Evolutionary conservation across 2,797 vertebrate species (phyloP).

Genomic region (Antrozous pallidus): DNA sequence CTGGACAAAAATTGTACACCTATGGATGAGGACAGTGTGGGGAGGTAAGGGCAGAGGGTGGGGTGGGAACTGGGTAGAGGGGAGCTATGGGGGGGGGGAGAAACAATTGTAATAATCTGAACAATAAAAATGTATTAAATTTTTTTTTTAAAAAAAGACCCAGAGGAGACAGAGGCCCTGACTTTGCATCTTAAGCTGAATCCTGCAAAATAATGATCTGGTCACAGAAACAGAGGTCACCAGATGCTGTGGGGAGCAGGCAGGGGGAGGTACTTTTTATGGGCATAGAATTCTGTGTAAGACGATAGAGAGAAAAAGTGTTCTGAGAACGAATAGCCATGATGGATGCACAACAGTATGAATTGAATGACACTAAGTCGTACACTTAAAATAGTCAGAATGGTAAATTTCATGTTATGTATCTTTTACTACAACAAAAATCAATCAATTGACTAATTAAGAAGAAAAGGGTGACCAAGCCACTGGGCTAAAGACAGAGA

Average conservation of each 20-base stretch:
- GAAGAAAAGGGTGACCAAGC: background rate
- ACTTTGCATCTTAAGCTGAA: background rate
- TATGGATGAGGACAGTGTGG: too few species aligned
- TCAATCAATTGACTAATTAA: background rate
- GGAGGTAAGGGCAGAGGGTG: too few species aligned
- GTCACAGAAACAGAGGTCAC: background rate
- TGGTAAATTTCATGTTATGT: background rate
- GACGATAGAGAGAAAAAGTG: background rate
- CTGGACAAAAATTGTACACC: too few species aligned
- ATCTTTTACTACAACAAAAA: background rate
- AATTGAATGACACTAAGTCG: background rate
- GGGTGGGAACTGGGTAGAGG: too few species aligned
- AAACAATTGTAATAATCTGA: too few species aligned
- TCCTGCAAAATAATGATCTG: background rate
- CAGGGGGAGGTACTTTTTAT: background rate
- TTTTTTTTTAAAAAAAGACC: too few species aligned
- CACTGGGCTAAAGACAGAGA: background rate
- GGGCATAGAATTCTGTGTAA: background rate
- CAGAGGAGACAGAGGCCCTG: background rate
- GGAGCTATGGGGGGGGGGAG: too few species aligned
- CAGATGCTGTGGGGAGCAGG: rapidly evolving
- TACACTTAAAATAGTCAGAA: background rate
- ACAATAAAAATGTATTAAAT: too few species aligned
- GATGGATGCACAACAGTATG: background rate
- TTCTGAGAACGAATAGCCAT: background rate